Evolutionary conservation across 2,888 invertebrate genomes (phyloP), one percentile per base, ranked within the genome.

Genomic region (Sympetrum striolatum): DNA sequence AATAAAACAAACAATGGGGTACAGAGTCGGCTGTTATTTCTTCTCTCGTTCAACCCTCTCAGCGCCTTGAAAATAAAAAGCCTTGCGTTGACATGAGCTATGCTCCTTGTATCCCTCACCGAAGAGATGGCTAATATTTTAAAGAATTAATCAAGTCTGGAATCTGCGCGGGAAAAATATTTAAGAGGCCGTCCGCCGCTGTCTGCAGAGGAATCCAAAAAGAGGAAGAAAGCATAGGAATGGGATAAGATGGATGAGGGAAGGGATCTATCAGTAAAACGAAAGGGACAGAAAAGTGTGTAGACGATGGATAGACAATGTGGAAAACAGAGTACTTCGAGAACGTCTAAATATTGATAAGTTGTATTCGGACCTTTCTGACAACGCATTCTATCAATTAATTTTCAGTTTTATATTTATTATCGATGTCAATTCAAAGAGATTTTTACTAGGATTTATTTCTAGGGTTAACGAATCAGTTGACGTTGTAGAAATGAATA

Each of bases 81-180:
- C 35, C 86, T 37, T 60, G 37, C 0, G n/a, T 37, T 31, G 86
- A 86, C 86, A 86, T 86, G 86, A 86, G 86, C 86, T 86, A 86
- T 86, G 64, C 86, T n/a, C 35, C 64, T 58, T 86, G 86, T 86
- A 86, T 60, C 86, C 35, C 37, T 60, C 31, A 18, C 35, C 60
- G 60, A 60, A 60, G 86, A 86, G 60, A 86, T 86, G 86, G 60
- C 86, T 86, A 86, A 86, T 86, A 86, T 86, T 86, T 86, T 86
- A 86, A 86, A 64, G 86, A 86, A 86, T 86, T 86, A 86, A 86
- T 86, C 86, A 86, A 86, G 86, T 64, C 60, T 37, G 35, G 86
- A 86, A 86, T 86, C 86, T 86, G 86, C 37, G 86, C 31, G 86
- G 86, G 53, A 86, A 86, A 86, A 86, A 86, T 64, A 86, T 86